These are phyloP conservation scores for Menura novaehollandiae DNA, from an alignment of 2,113 vertebrate genomes.

Conservation along the genomic window DNA sequence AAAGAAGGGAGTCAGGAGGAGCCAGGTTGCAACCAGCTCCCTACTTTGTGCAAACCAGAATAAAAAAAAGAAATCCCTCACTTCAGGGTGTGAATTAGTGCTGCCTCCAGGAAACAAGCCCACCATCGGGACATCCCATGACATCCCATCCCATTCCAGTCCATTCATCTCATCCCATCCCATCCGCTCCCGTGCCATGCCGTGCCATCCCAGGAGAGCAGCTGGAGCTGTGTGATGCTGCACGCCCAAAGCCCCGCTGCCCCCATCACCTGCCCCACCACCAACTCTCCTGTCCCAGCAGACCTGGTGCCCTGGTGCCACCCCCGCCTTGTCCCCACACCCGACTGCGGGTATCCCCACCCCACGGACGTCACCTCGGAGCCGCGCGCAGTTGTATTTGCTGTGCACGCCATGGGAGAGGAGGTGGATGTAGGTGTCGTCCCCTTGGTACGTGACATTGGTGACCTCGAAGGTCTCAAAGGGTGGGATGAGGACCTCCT, in stretches of 20 bases:
- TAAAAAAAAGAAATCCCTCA: not conserved
- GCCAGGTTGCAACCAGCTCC: not conserved
- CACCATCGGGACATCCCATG: not conserved
- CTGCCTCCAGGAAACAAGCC: not conserved
- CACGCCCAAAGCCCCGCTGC: not conserved
- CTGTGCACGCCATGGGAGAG: not conserved
- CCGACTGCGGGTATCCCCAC: rapidly evolving
- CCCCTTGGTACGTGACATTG: not conserved
- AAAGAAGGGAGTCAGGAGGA: not conserved
- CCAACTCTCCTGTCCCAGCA: not conserved
- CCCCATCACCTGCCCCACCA: too few relatives aligned
- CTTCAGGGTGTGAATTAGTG: not conserved
- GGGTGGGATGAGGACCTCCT: not conserved
- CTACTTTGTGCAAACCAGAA: not conserved
- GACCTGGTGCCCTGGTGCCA: not conserved
- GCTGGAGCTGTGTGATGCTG: not conserved
- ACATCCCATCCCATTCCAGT: not conserved
- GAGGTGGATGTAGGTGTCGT: not conserved
- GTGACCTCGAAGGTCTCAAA: not conserved
- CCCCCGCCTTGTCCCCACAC: rapidly evolving
- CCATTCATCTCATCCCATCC: not conserved
- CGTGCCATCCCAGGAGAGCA: not conserved
- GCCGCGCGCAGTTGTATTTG: not conserved
- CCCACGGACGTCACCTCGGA: not conserved
- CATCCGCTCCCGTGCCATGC: too few relatives aligned